Conservation (phyloP, 2,888 invertebrate species). For the Xylota sylvarum region DNA sequence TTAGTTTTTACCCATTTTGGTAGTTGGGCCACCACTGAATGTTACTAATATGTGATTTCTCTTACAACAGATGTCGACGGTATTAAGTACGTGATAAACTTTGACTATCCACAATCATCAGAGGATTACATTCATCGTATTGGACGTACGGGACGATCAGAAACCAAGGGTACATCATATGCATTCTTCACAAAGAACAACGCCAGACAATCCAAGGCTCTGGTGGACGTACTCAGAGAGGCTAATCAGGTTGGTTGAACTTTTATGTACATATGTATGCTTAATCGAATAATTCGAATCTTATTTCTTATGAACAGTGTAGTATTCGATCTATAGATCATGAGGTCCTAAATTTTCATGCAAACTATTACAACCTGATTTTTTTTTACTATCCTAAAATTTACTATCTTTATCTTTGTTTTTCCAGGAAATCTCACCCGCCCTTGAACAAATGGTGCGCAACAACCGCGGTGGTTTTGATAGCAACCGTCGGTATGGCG, state of each 20-base stretch:
- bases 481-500: slow-evolving; percentile 86
- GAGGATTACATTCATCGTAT: slow-evolving; percentile 98
- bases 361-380: too few species aligned
- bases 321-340: too few species aligned
- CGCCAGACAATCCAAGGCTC: slow-evolving; percentile 94
- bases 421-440: slow-evolving; percentile 92
- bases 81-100: slow-evolving; percentile 98
- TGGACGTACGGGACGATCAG: slow-evolving; percentile 95
- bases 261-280: too few species aligned
- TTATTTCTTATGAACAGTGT: too few species aligned
- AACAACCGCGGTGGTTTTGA: slow-evolving; percentile 87
- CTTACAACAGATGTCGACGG: slow-evolving; percentile 94
- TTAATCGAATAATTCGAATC: too few species aligned
- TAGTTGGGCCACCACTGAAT: not conserved
- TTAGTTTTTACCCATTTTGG: slow-evolving; percentile 28
- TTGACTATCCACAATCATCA: slow-evolving; percentile 97
- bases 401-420: slow-evolving; percentile 18
- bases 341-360: too few species aligned
- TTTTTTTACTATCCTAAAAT: not conserved
- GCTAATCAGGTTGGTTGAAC: slow-evolving; percentile 91
- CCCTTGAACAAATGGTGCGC: slow-evolving; percentile 92
- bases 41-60: slow-evolving; percentile 66
- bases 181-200: slow-evolving; percentile 97
- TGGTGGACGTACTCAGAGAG: slow-evolving; percentile 94
- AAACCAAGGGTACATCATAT: slow-evolving; percentile 95